A percentile compares a stretch with the other conserved stretches of the same genome.
Conservation (phyloP, 2,797 vertebrate genomes). For the Acipenser oxyrinchus region DNA sequence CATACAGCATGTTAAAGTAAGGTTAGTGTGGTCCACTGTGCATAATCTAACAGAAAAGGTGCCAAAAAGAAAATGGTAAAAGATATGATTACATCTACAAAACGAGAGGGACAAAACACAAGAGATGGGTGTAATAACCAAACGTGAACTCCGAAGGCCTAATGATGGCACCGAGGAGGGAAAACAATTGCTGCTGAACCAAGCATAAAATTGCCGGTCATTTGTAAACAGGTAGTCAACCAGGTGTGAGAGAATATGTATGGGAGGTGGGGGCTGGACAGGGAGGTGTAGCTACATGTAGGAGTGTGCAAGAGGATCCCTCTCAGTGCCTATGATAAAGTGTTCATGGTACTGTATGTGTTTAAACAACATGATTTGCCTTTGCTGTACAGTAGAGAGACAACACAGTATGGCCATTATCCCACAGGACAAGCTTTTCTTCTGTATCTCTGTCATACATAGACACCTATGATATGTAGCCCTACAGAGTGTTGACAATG, state of each 20-base stretch:
- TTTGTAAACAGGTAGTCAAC: constrained; percentile 71
- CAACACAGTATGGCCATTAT: no score
- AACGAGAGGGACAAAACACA: constrained; percentile 70
- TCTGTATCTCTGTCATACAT: no score
- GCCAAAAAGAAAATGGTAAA: constrained; percentile 72
- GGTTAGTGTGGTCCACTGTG: constrained; percentile 76
- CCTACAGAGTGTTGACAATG: no score
- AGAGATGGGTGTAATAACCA: constrained; percentile 83
- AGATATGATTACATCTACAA: constrained; percentile 79
- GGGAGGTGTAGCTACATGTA: constrained; percentile 26
- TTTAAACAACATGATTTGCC: no score
- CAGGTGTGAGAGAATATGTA: constrained; percentile 67
- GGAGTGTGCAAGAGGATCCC: no score
- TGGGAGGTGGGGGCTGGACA: constrained; percentile 17
- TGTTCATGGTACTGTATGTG: no score
- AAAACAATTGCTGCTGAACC: constrained; percentile 62
- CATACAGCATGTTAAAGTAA: constrained; percentile 79
- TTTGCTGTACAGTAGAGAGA: no score
- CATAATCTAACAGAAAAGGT: constrained; percentile 82
- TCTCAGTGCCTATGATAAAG: no score
- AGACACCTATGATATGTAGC: no score
- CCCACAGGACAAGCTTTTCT: no score
- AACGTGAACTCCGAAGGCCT: constrained; percentile 88
- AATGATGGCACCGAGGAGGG: constrained; percentile 89
- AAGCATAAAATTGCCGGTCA: constrained; percentile 67